Conservation (phyloP, 1,140 invertebrate species). For the Idris sp. region DNA sequence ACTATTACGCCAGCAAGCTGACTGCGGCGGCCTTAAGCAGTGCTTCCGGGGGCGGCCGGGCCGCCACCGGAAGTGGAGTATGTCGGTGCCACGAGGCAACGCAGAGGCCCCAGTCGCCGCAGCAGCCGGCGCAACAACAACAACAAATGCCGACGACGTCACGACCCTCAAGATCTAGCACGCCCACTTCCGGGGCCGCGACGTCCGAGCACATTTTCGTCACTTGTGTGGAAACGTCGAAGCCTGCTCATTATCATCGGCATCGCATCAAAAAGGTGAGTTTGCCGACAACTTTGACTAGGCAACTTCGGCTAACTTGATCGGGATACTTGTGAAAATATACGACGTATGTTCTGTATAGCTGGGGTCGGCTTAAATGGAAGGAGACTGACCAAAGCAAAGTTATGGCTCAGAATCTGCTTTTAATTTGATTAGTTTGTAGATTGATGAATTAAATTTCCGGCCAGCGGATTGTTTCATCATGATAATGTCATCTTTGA, state of each 20-base stretch:
- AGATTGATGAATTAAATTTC: too few species aligned
- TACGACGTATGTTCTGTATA: too few species aligned
- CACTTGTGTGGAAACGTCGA: conserved; percentile 69
- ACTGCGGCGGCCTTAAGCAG: conserved; percentile 78
- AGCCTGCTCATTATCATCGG: conserved; percentile 71
- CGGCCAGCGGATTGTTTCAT: too few species aligned
- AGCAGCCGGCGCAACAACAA: conserved; percentile 56
- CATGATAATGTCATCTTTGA: too few species aligned
- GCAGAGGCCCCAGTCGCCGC: conserved; percentile 62
- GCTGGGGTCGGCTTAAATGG: too few species aligned
- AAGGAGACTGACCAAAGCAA: too few species aligned
- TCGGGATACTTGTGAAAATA: too few species aligned
- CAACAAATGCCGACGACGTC: conserved; percentile 52
- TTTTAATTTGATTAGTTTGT: too few species aligned
- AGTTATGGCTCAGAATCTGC: too few species aligned
- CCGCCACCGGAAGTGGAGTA: conserved; percentile 49
- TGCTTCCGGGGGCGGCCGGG: conserved; percentile 62
- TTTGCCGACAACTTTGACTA: too few species aligned
- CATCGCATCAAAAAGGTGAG: conserved; percentile 70
- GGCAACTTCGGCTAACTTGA: too few species aligned
- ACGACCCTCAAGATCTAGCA: conserved; percentile 60
- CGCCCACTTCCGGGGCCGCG: conserved; percentile 58
- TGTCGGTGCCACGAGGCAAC: conserved; percentile 72
- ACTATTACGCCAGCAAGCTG: conserved; percentile 78
- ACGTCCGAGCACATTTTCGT: conserved; percentile 71